A percentile compares a stretch with the other conserved stretches of the same genome.
These are phyloP conservation scores for Camptogramma bilineatum DNA, from an alignment of 2,888 invertebrate species.

Conservation along the genomic window DNA sequence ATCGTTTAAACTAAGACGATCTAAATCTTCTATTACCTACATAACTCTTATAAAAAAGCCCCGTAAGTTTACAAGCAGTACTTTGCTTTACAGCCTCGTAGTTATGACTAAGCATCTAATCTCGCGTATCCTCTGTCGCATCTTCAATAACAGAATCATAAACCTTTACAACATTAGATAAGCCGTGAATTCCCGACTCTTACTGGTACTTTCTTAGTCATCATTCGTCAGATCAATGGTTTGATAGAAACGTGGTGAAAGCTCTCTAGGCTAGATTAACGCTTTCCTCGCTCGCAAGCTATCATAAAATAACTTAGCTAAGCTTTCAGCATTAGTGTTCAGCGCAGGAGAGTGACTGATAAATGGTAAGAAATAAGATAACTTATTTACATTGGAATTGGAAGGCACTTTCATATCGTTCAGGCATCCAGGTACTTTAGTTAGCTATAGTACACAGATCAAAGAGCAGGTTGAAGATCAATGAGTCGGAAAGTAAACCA, in stretches of 20 bases:
- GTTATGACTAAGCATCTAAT: conserved; percentile 5
- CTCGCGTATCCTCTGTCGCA: conserved; percentile 5
- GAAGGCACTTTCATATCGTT: no score
- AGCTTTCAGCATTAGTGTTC: no score
- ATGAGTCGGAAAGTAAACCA: background rate
- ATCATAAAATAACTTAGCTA: no score
- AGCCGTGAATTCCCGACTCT: conserved; percentile 3
- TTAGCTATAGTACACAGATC: background rate
- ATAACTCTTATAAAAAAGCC: background rate
- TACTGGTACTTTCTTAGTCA: background rate
- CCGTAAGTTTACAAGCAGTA: background rate
- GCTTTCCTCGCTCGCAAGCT: no score
- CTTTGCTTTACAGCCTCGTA: background rate
- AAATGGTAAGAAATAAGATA: no score
- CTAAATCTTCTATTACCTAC: background rate
- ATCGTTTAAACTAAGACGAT: no score
- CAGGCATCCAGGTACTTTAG: no score
- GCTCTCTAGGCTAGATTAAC: no score
- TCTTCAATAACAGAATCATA: conserved; percentile 20
- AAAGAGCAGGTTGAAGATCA: background rate
- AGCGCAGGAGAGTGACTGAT: no score
- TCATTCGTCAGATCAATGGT: background rate
- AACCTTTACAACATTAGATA: conserved; percentile 15
- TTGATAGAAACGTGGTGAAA: background rate
- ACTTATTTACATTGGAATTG: no score